Base-by-base conservation (phyloP, 2,888 invertebrate genomes). In the Drosophila kambysellisi region DNA sequence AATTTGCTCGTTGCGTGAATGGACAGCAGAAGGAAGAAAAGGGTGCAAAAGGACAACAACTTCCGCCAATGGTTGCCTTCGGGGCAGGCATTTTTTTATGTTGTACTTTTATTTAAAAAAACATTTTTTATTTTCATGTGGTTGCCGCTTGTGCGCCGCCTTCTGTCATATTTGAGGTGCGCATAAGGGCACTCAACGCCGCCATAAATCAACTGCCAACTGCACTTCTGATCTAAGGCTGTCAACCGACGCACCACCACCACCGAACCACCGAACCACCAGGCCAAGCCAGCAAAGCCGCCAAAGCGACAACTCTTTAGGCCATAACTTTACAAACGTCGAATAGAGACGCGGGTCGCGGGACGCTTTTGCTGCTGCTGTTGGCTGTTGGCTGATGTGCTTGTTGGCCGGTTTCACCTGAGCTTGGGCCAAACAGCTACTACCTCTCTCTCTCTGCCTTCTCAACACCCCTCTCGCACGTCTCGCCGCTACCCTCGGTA, bases 111-210 rank as follows among this genome's bases (percentile, higher is more conserved):
- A 25, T 25, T 25, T 37, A 11, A 11, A 43, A 43, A 29, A 30
- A 30, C 15, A 53, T 35, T 39, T 52, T 17, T 51, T 46, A 57
- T 66, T 62, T 63, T 33, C 46, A 37, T 56, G 41, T 67, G 59
- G 43, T 25, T 54, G 46, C 37, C 56, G 54, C n/a, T 54, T 52
- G 67, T 53, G 78, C 74, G 66, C 82, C 88, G 72, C 89, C 88
- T 82, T 84, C 85, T 85, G 85, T 85, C 85, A 85, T 88, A 85
- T 85, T 85, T 88, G 85, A 86, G 85, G 82, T 86, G 86, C 83
- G 79, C 86, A 90, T 81, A 86, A 86, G 90, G 90, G 90, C 87
- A 87, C 89, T 90, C 90, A 87, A 90, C 83, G 89, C 88, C 86
- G 88, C 87, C 87, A 88, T 88, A 88, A 88, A 88, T 88, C 89